Evolutionary conservation across 1,140 invertebrate genomes (phyloP).

Genomic region (Eulimnadia texana): DNA sequence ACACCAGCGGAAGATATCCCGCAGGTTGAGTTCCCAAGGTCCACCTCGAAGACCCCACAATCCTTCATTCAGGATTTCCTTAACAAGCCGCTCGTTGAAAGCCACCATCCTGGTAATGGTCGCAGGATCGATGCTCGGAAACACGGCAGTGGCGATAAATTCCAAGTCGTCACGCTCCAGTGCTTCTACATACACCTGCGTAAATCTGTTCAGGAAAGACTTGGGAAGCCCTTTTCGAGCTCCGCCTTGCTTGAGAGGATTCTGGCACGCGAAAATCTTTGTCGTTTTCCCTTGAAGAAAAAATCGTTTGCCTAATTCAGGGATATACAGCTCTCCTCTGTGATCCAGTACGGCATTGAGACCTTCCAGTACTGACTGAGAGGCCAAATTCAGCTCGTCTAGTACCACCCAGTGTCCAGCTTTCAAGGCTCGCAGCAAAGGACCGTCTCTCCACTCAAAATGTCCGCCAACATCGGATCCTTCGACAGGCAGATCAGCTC

Average conservation of each 20-base stretch:
- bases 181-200: constrained; percentile 80
- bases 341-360: constrained; percentile 98
- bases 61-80: constrained; percentile 42
- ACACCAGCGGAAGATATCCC: constrained; percentile 89
- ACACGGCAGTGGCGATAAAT: constrained; percentile 35
- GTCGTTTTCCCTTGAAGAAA: constrained; percentile 49
- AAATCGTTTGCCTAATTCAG: constrained; percentile 83
- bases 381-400: constrained; percentile 97
- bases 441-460: constrained; percentile 94
- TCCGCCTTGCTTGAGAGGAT: constrained; percentile 91
- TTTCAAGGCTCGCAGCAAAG: constrained; percentile 81
- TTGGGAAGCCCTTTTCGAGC: constrained; percentile 86
- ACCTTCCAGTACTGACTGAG: constrained; percentile 94
- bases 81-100: constrained; percentile 57
- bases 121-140: constrained; percentile 29
- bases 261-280: constrained; percentile 93
- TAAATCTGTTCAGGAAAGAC: constrained; percentile 96
- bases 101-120: constrained; percentile 55
- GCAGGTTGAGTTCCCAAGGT: constrained; percentile 93
- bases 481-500: constrained; percentile 90
- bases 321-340: constrained; percentile 85
- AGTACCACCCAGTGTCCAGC: constrained; percentile 88
- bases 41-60: constrained; percentile 58
- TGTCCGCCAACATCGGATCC: constrained; percentile 56
- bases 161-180: constrained; percentile 60